These are phyloP conservation scores for Centropus bengalensis DNA, from an alignment of 2,113 vertebrate species.

Conservation along the genomic window DNA sequence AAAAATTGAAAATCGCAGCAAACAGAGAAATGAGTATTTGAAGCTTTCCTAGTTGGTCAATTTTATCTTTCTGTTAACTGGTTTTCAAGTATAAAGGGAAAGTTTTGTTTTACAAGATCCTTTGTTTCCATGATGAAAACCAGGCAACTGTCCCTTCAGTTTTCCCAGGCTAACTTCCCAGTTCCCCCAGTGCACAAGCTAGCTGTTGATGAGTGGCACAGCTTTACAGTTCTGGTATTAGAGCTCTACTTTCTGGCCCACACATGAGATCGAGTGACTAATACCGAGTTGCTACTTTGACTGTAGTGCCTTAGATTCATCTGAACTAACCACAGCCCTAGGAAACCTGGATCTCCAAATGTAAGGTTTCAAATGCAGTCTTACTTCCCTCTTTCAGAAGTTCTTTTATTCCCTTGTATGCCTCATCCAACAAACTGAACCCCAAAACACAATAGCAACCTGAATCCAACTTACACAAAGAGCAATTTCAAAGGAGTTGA, in stretches of 20 bases:
- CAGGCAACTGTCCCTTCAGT: background rate
- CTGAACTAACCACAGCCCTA: too few relatives aligned
- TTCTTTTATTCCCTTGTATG: too few relatives aligned
- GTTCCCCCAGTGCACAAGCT: background rate
- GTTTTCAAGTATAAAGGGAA: background rate
- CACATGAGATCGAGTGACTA: too few relatives aligned
- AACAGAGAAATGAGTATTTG: background rate
- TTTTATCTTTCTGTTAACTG: background rate
- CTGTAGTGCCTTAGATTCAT: too few relatives aligned
- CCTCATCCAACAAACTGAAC: too few relatives aligned
- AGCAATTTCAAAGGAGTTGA: too few relatives aligned
- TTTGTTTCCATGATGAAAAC: background rate
- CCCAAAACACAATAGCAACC: too few relatives aligned
- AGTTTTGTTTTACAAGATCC: background rate
- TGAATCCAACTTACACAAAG: too few relatives aligned
- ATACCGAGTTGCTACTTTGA: too few relatives aligned
- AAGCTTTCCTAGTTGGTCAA: background rate
- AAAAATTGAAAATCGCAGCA: background rate
- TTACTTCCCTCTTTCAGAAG: too few relatives aligned
- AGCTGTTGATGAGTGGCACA: background rate
- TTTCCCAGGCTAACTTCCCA: background rate
- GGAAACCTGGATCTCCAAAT: too few relatives aligned
- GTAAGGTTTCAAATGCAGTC: too few relatives aligned
- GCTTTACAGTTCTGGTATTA: background rate
- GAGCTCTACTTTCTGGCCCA: background rate